phyloP scores from a whole-genome alignment of 2,797 vertebrate genomes.

The Gymnoscopelus microlampas region DNA sequence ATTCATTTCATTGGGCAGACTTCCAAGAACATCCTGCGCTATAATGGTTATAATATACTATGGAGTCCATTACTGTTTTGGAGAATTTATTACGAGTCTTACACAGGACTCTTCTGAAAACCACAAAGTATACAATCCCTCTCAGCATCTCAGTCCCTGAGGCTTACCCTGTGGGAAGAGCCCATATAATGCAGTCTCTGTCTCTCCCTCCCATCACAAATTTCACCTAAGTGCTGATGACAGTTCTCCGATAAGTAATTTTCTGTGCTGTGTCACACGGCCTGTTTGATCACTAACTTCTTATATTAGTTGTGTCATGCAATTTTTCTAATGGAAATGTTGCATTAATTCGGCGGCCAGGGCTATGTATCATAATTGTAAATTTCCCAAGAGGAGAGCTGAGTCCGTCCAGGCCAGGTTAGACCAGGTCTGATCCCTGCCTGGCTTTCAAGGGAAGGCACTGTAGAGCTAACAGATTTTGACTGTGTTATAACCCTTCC shows the following conservation, averaged over 20 bases:
- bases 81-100: constrained; percentile 31
- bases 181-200: constrained; percentile 10
- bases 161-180: constrained; percentile 1
- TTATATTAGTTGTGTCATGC: constrained; percentile 77
- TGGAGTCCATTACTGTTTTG: constrained; percentile 18
- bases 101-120: constrained; percentile 8
- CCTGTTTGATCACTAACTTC: constrained; percentile 72
- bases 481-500: constrained; percentile 6
- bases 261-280: constrained; percentile 68
- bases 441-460: constrained; percentile 38
- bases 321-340: constrained; percentile 82
- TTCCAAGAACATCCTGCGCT: constrained; percentile 14
- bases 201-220: constrained; percentile 57
- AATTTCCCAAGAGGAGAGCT: constrained; percentile 55
- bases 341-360: constrained; percentile 73
- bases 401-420: constrained; percentile 7
- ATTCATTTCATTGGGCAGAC: constrained; percentile 20
- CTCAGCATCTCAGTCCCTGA: not conserved
- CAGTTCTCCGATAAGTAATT: constrained; percentile 79
- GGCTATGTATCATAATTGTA: constrained; percentile 69
- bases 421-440: constrained; percentile 14
- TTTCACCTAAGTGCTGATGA: constrained; percentile 70
- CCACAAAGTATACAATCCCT: constrained; percentile 17
- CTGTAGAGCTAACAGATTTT: not conserved
- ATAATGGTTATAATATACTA: constrained; percentile 6